phyloP scores from a whole-genome alignment of 1,140 invertebrate species.

The Lerema accius region DNA sequence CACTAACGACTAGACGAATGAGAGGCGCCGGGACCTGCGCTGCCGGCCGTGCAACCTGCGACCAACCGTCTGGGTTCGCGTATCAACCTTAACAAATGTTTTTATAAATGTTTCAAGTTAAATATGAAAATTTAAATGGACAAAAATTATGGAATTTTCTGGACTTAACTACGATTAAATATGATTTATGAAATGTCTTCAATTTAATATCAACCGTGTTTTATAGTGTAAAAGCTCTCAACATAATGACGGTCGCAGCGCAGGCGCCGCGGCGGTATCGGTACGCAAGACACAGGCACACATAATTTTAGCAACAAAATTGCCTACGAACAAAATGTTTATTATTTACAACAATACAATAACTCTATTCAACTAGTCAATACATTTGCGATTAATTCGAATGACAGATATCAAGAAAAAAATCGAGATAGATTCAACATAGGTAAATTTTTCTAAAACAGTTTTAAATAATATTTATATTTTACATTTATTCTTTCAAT shows the following conservation, averaged over 20 bases:
- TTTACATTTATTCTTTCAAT: slow-evolving; percentile 76
- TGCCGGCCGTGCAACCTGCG: slow-evolving; percentile 6
- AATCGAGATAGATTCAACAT: slow-evolving; percentile 75
- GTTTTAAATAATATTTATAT: slow-evolving; percentile 73
- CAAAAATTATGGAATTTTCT: background rate
- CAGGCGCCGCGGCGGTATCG: slow-evolving; percentile 32
- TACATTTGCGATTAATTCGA: slow-evolving; percentile 65
- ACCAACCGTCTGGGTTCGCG: too few species aligned
- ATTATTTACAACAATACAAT: slow-evolving; percentile 68
- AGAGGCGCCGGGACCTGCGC: slow-evolving; percentile 22
- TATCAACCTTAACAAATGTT: too few species aligned
- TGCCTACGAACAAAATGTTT: slow-evolving; percentile 64
- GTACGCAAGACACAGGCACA: slow-evolving; percentile 63
- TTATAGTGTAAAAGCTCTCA: background rate
- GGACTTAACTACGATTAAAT: background rate
- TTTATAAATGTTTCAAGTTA: too few species aligned
- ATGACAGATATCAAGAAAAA: slow-evolving; percentile 67
- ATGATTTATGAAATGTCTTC: background rate
- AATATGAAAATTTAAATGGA: background rate
- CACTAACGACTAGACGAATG: slow-evolving; percentile 63
- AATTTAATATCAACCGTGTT: background rate
- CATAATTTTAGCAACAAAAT: slow-evolving; percentile 70
- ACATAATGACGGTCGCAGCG: slow-evolving; percentile 23
- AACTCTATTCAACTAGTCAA: slow-evolving; percentile 69
- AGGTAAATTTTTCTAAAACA: slow-evolving; percentile 82